Evolutionary conservation across 2,113 vertebrate genomes (phyloP).

Genomic region (Nibea albiflora): DNA sequence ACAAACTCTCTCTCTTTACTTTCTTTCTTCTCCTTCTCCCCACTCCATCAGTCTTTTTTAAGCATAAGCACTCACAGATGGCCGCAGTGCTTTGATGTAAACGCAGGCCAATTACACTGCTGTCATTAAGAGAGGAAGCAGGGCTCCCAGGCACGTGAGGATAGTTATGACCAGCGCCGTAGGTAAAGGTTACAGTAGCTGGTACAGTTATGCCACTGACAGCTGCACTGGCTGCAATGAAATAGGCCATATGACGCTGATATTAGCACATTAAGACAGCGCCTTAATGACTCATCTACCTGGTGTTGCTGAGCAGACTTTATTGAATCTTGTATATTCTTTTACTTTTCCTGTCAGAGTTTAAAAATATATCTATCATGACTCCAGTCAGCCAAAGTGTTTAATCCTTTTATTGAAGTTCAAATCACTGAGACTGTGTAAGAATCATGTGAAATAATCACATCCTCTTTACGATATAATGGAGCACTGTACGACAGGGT

Average conservation of each 20-base stretch:
- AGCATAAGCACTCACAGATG: conserved; percentile 65
- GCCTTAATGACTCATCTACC: neutral
- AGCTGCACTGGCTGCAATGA: neutral
- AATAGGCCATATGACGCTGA: neutral
- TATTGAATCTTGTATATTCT: neutral
- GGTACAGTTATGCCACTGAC: conserved; percentile 8
- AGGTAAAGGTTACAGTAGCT: conserved; percentile 42
- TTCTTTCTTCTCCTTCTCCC: conserved; percentile 22
- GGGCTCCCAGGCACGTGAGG: conserved; percentile 20
- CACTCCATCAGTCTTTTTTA: neutral
- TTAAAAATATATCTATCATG: neutral
- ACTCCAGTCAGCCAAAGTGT: neutral
- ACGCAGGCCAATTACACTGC: conserved; percentile 36
- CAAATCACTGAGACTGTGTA: neutral
- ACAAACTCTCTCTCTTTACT: conserved; percentile 45
- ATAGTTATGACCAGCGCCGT: neutral
- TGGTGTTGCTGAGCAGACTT: neutral
- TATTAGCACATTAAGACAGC: neutral
- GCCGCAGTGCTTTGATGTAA: conserved; percentile 47
- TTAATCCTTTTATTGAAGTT: neutral
- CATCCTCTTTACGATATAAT: neutral
- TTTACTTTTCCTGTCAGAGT: too few relatives aligned
- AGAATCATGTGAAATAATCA: neutral
- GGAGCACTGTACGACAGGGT: neutral
- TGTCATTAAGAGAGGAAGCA: conserved; percentile 52